A percentile compares a stretch with the other conserved stretches of the same genome.
phyloP scores from a whole-genome alignment of 2,888 invertebrate genomes.

The Caenorhabditis sp. region DNA sequence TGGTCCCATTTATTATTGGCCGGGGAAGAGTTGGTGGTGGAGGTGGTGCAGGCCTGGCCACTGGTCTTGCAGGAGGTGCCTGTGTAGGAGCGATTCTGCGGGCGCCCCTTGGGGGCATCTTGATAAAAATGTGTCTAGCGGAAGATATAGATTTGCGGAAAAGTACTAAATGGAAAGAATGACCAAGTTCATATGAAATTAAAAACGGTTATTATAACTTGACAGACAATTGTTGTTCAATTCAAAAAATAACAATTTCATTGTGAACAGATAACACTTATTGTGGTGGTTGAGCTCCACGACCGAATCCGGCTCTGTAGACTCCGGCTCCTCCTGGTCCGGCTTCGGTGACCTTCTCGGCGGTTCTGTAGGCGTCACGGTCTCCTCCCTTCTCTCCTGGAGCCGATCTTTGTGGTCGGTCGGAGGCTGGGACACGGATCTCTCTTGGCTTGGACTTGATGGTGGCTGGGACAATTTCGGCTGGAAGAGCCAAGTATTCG shows the following conservation, averaged over 20 bases:
- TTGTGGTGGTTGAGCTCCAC: slow-evolving; percentile 60
- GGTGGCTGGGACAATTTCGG: slow-evolving; percentile 98
- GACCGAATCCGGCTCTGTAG: slow-evolving; percentile 75
- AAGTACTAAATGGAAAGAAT: neutral
- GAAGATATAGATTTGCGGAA: too few relatives aligned
- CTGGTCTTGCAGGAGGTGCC: neutral
- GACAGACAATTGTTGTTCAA: neutral
- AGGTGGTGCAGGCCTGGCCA: neutral
- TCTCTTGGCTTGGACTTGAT: slow-evolving; percentile 83
- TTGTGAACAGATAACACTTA: slow-evolving; percentile 40
- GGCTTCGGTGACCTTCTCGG: slow-evolving; percentile 94
- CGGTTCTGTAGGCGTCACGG: slow-evolving; percentile 73
- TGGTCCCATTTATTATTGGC: neutral
- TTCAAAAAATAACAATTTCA: slow-evolving; percentile 33
- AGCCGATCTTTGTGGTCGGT: slow-evolving; percentile 49
- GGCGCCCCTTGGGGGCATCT: slow-evolving; percentile 13
- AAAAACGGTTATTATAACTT: neutral
- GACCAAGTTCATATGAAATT: neutral
- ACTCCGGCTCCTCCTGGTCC: slow-evolving; percentile 88
- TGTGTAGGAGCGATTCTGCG: neutral
- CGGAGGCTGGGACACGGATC: slow-evolving; percentile 66
- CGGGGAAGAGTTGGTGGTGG: neutral
- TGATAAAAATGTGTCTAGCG: too few relatives aligned
- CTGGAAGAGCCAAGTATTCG: slow-evolving; percentile 92
- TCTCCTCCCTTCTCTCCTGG: slow-evolving; percentile 59